Base-by-base conservation (phyloP, 1,140 invertebrate species). In the Odontomachus brunneus region DNA sequence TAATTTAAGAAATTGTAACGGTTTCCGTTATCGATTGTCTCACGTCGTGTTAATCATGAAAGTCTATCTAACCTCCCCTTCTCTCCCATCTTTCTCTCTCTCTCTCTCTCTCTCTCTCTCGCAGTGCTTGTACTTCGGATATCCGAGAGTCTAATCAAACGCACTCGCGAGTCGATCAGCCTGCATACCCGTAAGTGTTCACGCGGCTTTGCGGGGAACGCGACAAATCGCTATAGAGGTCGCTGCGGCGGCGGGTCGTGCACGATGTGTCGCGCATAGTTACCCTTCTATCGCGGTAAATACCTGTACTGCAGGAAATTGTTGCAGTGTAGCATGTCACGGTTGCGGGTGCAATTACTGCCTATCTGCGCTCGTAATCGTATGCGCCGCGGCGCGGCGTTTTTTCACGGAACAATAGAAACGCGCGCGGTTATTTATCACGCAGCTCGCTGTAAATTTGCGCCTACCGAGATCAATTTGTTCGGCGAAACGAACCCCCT, bases 401-500 rank as follows among this genome's bases (percentile, higher is more conserved):
- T 44, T 84, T 88, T 88, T 88, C 87, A 81, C 81, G 69, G 84
- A 89, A 89, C 88, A 86, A 89, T 84, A 84, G 87, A 86, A 84
- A 88, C 71, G 48, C 75, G 75, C 65, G 24, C 74, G 75, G 62
- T 78, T 89, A 88, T 89, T 88, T 88, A 89, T 89, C 88, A 81
- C 84, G 84, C 87, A 67, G 44, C 62, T 49, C 63, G 59, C 60
- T 24, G 84, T 83, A 81, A 84, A 84, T 89, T 88, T 84, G 71
- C 72, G 81, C 81, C 76, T 74, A 63, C 81, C 38, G 55, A 75
- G 88, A 89, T 88, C 88, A 89, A 89, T 89, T 89, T 89, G 88
- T 88, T 81, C 86, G 71, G 26, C 87, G 75, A 86, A 89, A 88
- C 71, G 55, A 83, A 80, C 65, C 66, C 22, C 78, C 55, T 33